phyloP scores from a whole-genome alignment of 2,113 vertebrate genomes.

The Myrmecophaga tridactyla region DNA sequence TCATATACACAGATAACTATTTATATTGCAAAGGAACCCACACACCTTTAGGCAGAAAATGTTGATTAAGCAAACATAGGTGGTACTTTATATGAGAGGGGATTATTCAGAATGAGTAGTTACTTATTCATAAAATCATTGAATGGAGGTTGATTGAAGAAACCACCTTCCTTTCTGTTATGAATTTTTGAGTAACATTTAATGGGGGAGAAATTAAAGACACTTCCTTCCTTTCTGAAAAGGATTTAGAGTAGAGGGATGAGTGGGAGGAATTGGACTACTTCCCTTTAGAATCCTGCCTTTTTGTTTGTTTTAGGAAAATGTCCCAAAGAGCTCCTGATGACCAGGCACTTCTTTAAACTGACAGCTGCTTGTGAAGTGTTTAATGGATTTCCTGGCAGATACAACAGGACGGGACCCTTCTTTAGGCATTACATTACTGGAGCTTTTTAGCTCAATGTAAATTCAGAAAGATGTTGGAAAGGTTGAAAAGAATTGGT shows the following conservation, averaged over 20 bases:
- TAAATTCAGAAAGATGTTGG: conserved; percentile 5
- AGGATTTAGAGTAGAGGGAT: background rate
- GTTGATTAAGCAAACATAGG: background rate
- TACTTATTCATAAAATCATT: background rate
- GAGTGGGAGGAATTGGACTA: conserved; percentile 17
- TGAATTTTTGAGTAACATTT: conserved; percentile 43
- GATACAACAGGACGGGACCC: conserved; percentile 33
- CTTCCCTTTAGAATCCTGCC: conserved; percentile 37
- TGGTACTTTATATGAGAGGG: background rate
- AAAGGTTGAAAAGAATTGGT: background rate
- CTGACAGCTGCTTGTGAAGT: conserved; percentile 55
- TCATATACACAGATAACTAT: background rate
- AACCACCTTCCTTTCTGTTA: background rate
- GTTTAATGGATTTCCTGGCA: conserved; percentile 58
- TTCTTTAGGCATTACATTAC: conserved; percentile 36
- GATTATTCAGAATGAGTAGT: background rate
- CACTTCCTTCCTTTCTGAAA: conserved; percentile 45
- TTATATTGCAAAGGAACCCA: background rate
- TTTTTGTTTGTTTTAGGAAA: conserved; percentile 15
- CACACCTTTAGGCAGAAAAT: background rate
- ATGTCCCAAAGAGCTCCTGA: conserved; percentile 31
- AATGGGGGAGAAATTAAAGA: background rate
- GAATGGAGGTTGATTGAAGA: background rate
- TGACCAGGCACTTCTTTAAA: conserved; percentile 67
- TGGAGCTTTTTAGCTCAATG: background rate